phyloP scores from a whole-genome alignment of 92 coral and sea anemone species.

The Porites rus region DNA sequence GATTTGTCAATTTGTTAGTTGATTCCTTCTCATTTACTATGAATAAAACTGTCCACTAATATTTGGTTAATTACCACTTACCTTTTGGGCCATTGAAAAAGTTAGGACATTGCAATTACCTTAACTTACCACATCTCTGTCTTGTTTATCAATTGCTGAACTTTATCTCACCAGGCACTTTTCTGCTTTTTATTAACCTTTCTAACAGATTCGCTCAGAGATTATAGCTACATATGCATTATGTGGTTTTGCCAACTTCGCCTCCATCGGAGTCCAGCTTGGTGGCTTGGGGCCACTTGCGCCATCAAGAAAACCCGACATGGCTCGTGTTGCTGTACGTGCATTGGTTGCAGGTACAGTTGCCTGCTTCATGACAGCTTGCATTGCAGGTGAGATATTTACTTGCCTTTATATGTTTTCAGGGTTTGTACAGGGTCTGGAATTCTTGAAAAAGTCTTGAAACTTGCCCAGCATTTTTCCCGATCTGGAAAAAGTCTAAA shows the following conservation, averaged over 20 bases:
- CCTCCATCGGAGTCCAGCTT: conserved; percentile 84
- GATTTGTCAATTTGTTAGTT: no score
- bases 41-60: no score
- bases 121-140: no score
- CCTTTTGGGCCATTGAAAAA: no score
- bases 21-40: no score
- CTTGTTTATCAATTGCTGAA: not conserved
- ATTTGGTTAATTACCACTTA: no score
- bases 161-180: not conserved
- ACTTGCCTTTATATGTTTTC: not conserved
- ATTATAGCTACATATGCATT: conserved; percentile 90
- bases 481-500: no score
- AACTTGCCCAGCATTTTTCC: no score
- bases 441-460: no score
- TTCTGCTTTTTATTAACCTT: conserved; percentile 3
- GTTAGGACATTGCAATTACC: no score
- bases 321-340: conserved; percentile 91
- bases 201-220: conserved; percentile 79
- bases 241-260: conserved; percentile 91
- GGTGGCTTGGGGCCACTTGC: conserved; percentile 94
- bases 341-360: conserved; percentile 93
- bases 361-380: conserved; percentile 98
- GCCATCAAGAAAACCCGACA: conserved; percentile 80
- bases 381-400: conserved; percentile 84
- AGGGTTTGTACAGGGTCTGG: no score